These are phyloP conservation scores for Poicephalus meyeri DNA, from an alignment of 2,113 vertebrate species.

Conservation along the genomic window DNA sequence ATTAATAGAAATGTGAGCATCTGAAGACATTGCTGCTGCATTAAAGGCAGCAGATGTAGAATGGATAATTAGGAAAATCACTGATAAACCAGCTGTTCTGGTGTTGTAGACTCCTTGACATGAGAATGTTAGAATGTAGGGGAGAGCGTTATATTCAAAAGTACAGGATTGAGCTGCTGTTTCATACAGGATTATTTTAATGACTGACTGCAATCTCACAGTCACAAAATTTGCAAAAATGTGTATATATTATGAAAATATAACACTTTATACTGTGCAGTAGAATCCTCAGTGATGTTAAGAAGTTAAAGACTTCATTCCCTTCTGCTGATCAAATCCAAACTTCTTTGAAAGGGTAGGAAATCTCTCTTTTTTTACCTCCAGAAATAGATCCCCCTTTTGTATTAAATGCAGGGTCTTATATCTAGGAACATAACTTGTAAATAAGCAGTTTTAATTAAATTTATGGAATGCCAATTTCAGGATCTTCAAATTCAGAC, in stretches of 20 bases:
- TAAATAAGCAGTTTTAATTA: neutral
- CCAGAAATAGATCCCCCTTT: neutral
- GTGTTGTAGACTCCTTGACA: neutral
- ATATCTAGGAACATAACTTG: neutral
- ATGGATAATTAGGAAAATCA: neutral
- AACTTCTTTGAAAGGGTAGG: neutral
- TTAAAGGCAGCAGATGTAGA: neutral
- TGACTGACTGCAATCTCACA: neutral
- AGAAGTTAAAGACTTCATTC: neutral
- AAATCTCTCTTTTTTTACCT: neutral
- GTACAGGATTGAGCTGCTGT: neutral
- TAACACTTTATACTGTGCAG: accelerated
- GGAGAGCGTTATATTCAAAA: neutral
- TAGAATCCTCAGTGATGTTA: neutral
- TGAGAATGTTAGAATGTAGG: neutral
- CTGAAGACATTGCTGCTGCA: neutral
- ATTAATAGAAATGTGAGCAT: neutral
- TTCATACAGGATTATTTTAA: neutral
- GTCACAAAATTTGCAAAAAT: neutral
- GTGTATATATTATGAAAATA: neutral
- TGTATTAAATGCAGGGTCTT: neutral
- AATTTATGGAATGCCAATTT: neutral
- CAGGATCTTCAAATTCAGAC: neutral
- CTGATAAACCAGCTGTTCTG: neutral
- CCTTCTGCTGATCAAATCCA: neutral